phyloP scores from a whole-genome alignment of 2,113 vertebrate genomes.

The Apteryx owenii region DNA sequence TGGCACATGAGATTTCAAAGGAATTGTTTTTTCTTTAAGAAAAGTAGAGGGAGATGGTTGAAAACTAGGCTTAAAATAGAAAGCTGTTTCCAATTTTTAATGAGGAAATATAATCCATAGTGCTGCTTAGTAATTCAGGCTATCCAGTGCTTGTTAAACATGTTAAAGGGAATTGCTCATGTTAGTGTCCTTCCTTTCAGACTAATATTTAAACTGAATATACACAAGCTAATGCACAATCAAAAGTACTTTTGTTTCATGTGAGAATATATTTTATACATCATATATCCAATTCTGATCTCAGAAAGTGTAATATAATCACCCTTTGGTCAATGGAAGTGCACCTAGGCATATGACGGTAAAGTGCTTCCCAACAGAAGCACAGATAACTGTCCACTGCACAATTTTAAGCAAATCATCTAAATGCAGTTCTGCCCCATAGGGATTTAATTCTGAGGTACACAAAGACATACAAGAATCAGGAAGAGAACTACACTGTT shows the following conservation, averaged over 20 bases:
- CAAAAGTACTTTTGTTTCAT: background rate
- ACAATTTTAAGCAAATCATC: background rate
- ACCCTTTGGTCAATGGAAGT: background rate
- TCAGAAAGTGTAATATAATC: background rate
- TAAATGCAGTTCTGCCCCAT: background rate
- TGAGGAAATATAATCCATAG: background rate
- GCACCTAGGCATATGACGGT: background rate
- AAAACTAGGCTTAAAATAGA: slow-evolving; percentile 24
- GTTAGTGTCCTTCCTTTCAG: background rate
- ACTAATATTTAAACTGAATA: background rate
- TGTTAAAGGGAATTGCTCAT: background rate
- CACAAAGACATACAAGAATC: background rate
- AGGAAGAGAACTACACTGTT: background rate
- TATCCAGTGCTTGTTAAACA: background rate
- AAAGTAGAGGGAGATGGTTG: background rate
- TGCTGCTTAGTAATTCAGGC: background rate
- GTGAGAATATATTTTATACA: background rate
- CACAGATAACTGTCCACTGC: background rate
- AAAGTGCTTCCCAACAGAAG: background rate
- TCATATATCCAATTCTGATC: background rate
- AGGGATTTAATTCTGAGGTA: background rate
- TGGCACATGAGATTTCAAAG: background rate
- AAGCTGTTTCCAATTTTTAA: background rate
- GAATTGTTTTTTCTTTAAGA: background rate
- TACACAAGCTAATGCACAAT: background rate